These are phyloP conservation scores for Phyllopteryx taeniolatus DNA, from an alignment of 2,113 vertebrate genomes.

Conservation along the genomic window DNA sequence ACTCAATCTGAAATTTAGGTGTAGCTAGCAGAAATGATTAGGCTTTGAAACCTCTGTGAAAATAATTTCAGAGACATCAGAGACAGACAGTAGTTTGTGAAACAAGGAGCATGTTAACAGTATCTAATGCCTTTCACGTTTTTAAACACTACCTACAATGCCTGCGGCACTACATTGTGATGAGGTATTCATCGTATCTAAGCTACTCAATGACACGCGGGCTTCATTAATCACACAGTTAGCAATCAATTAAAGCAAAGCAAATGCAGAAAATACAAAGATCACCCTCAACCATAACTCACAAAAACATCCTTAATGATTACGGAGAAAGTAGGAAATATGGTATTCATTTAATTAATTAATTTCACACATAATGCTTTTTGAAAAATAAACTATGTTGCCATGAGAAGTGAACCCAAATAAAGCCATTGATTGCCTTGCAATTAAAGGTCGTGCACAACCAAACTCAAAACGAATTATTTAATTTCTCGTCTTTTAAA, in stretches of 20 bases:
- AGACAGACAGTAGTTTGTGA: slow-evolving; percentile 11
- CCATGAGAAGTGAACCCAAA: slow-evolving; percentile 30
- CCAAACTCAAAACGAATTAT: slow-evolving; percentile 30
- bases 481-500: slow-evolving; percentile 39
- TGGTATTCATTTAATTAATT: slow-evolving; percentile 57
- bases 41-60: slow-evolving; percentile 72
- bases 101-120: slow-evolving; percentile 62
- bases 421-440: background rate
- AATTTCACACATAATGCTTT: slow-evolving; percentile 62
- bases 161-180: slow-evolving; percentile 76
- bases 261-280: slow-evolving; percentile 87
- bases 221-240: slow-evolving; percentile 89
- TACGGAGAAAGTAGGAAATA: slow-evolving; percentile 41
- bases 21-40: slow-evolving; percentile 70
- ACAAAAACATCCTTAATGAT: slow-evolving; percentile 69
- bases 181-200: slow-evolving; percentile 84
- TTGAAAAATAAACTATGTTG: slow-evolving; percentile 36
- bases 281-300: slow-evolving; percentile 89
- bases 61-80: slow-evolving; percentile 66
- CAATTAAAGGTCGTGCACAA: background rate
- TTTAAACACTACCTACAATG: slow-evolving; percentile 68
- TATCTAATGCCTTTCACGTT: slow-evolving; percentile 82
- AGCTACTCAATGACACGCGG: slow-evolving; percentile 74
- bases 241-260: slow-evolving; percentile 94
- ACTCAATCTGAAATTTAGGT: slow-evolving; percentile 79